Evolutionary conservation across 2,888 invertebrate species (phyloP).

Genomic region (Pristionchus maxplancki): DNA sequence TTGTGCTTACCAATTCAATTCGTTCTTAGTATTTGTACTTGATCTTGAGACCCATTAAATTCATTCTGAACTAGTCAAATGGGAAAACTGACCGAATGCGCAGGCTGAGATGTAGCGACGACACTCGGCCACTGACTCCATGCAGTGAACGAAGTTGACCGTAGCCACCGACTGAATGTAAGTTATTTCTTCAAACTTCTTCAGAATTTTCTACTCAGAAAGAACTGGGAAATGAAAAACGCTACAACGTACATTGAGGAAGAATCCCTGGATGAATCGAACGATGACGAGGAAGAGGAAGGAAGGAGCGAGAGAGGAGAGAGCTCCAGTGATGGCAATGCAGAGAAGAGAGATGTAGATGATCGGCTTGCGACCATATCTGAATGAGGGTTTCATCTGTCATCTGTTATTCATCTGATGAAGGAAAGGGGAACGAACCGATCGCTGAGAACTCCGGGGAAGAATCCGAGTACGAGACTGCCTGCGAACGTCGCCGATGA

Average conservation of each 20-base stretch:
- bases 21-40: not conserved
- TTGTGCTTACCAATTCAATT: too few species aligned
- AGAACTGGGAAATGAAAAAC: not conserved
- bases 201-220: not conserved
- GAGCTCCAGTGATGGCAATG: slow-evolving; percentile 4
- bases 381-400: too few species aligned
- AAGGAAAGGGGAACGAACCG: slow-evolving; percentile 12
- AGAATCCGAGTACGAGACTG: not conserved
- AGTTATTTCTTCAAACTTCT: too few species aligned
- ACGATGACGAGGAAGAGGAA: slow-evolving; percentile 34
- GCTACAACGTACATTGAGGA: slow-evolving; percentile 44
- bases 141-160: slow-evolving; percentile 49
- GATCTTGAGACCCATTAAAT: not conserved
- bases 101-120: slow-evolving; percentile 7
- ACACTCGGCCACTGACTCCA: slow-evolving; percentile 43
- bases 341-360: slow-evolving; percentile 15
- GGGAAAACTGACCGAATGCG: slow-evolving; percentile 30
- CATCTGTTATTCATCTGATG: too few species aligned
- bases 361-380: slow-evolving; percentile 28
- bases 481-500: slow-evolving; percentile 34
- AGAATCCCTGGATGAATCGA: slow-evolving; percentile 41
- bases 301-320: slow-evolving; percentile 18
- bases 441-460: slow-evolving; percentile 23
- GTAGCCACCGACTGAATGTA: not conserved
- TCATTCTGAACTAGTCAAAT: too few species aligned